Evolutionary conservation across 1,140 invertebrate species (phyloP), one percentile per base, ranked within the genome.

Genomic region (Camponotus pennsylvanicus): DNA sequence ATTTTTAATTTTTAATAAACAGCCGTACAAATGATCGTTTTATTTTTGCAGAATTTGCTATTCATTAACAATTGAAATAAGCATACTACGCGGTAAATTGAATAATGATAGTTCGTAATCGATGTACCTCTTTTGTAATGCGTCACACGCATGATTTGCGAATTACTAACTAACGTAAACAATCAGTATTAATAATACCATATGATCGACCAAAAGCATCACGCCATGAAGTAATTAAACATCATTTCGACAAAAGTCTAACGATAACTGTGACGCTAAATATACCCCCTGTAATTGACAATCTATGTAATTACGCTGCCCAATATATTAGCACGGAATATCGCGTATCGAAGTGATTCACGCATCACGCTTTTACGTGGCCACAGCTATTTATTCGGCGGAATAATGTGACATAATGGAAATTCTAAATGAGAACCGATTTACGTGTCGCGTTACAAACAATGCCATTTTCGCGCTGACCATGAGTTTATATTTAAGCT

Each of bases 361-460:
- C 69, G 69, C 42, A 45, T 52, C 15, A 15, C 49, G 49, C 49
- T 21, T 21, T 37, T n/a, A 45, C 49, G 52, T 11, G 52, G 55
- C 11, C 70, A 27, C 7, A 59, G 52, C 49, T 89, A 89, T 69
- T 83, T 77, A 21, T 61, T 13, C 57, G 69, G 52, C 27, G 66
- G 63, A 80, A 89, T 91, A 91, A 89, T 79, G 85, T 78, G 73
- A 84, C 83, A 85, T 67, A 87, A 83, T 86, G 85, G 80, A 88
- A 84, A 85, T 78, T 77, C 69, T 59, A 91, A 91, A 87, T 76
- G 83, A 88, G 34, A 27, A 5, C 71, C 88, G 84, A 91, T 91
- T 88, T 88, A 75, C 88, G 86, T 86, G 89, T 91, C 76, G 70
- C 45, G 59, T 57, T 79, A 42, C 67, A 85, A 89, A 88, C 86